Evolutionary conservation across 2,113 vertebrate genomes (phyloP).

Genomic region (Labrus mixtus): DNA sequence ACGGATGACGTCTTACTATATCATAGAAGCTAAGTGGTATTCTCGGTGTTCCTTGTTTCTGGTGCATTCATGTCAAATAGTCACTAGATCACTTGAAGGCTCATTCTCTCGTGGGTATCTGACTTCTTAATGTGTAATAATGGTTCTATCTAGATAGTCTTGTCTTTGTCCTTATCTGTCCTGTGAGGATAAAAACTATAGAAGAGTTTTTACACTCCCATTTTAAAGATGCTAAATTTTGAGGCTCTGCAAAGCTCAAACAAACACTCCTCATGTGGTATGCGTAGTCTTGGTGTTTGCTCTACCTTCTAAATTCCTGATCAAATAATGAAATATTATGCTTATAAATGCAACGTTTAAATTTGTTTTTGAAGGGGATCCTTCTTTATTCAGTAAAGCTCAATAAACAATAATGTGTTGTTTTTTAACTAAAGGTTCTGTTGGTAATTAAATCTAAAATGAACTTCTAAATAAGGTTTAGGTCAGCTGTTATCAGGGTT

Average conservation of each 20-base stretch:
- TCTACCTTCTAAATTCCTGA: not conserved
- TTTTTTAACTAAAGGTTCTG: not conserved
- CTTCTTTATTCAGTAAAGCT: conserved; percentile 34
- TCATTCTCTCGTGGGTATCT: conserved; percentile 1
- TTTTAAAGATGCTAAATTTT: conserved; percentile 2
- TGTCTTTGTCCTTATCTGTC: conserved; percentile 37
- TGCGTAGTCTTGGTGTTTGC: conserved; percentile 1
- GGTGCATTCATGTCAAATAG: conserved; percentile 24
- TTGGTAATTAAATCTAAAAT: not conserved
- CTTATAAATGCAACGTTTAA: conserved; percentile 10
- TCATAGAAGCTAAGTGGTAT: conserved; percentile 16
- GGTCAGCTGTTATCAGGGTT: conserved; percentile 13
- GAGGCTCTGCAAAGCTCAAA: not conserved
- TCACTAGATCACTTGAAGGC: conserved; percentile 19
- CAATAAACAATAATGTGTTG: conserved; percentile 26
- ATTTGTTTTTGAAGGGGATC: conserved; percentile 13
- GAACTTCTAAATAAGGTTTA: not conserved
- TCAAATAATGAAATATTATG: not conserved
- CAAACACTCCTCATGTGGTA: not conserved
- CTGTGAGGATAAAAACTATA: not conserved
- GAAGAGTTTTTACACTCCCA: conserved; percentile 37
- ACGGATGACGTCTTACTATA: conserved; percentile 11
- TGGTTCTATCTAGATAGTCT: conserved; percentile 33
- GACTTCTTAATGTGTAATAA: conserved; percentile 17
- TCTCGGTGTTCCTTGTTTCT: conserved; percentile 27